Conservation (phyloP, 2,797 vertebrate species). For the Aselliscus stoliczkanus region DNA sequence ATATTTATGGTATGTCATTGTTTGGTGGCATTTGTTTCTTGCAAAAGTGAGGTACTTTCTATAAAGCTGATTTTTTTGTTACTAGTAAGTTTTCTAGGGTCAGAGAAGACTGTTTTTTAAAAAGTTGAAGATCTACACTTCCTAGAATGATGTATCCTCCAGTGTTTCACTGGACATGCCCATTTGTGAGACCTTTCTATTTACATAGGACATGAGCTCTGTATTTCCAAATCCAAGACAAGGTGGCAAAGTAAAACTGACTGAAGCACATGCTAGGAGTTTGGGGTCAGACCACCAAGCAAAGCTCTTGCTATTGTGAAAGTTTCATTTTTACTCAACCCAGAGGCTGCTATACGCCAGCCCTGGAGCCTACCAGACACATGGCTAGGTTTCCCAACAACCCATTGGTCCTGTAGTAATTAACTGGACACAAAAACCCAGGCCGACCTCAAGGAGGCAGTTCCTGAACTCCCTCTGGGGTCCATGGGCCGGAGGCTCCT, state of each 20-base stretch:
- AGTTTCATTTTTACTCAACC: background rate
- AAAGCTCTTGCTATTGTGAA: background rate
- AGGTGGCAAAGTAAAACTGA: background rate
- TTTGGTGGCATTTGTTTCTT: background rate
- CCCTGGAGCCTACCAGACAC: no score
- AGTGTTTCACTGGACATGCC: background rate
- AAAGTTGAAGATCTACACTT: background rate
- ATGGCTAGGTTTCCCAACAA: background rate
- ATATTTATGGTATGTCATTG: background rate
- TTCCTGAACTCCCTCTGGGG: conserved; percentile 88
- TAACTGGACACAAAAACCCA: background rate
- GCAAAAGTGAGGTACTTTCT: background rate
- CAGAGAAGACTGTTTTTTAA: conserved; percentile 31
- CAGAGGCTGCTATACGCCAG: background rate
- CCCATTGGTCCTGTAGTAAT: background rate
- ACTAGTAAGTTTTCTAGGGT: background rate
- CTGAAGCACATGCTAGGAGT: background rate
- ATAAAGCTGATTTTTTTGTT: background rate
- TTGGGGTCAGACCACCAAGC: background rate
- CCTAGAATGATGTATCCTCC: background rate
- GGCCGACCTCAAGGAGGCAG: conserved; percentile 87
- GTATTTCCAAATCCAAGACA: background rate
- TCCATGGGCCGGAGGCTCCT: conserved; percentile 83
- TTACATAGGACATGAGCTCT: background rate
- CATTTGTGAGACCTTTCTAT: background rate